These are phyloP conservation scores for Melanogrammus aeglefinus DNA, from an alignment of 2,797 vertebrate species.

Conservation along the genomic window DNA sequence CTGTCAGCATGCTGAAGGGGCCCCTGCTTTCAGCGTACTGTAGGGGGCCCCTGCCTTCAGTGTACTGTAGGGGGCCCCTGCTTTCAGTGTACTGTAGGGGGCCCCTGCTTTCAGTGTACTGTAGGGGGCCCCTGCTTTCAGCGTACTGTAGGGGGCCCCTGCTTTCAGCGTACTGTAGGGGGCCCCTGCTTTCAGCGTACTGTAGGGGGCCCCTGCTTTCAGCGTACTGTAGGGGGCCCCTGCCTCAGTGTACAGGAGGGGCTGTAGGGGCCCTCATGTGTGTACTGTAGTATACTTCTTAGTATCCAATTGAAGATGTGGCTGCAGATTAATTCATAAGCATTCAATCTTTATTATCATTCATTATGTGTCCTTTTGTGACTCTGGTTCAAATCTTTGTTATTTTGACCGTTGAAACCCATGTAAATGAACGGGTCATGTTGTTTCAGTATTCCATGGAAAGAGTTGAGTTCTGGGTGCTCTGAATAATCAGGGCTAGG, in stretches of 20 bases:
- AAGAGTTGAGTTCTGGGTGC: neutral
- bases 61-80: slow-evolving; percentile 20
- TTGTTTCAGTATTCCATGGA: neutral
- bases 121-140: slow-evolving; percentile 28
- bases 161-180: slow-evolving; percentile 36
- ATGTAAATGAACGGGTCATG: neutral
- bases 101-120: neutral
- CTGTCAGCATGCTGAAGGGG: too few relatives aligned
- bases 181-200: slow-evolving; percentile 16
- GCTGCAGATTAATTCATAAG: too few relatives aligned
- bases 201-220: slow-evolving; percentile 6
- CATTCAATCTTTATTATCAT: too few relatives aligned
- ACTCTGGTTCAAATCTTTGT: neutral
- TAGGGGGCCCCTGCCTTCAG: neutral
- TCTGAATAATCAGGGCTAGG: neutral
- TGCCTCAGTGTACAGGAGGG: neutral
- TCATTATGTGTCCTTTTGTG: too few relatives aligned
- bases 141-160: too few relatives aligned
- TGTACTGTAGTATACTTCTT: neutral
- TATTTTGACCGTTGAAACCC: neutral
- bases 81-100: slow-evolving; percentile 25
- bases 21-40: neutral
- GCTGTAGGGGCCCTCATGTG: too few relatives aligned
- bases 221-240: slow-evolving; percentile 34
- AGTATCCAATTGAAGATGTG: neutral